phyloP scores from a whole-genome alignment of 2,888 invertebrate species.

The Aleiodes leptofemur region DNA sequence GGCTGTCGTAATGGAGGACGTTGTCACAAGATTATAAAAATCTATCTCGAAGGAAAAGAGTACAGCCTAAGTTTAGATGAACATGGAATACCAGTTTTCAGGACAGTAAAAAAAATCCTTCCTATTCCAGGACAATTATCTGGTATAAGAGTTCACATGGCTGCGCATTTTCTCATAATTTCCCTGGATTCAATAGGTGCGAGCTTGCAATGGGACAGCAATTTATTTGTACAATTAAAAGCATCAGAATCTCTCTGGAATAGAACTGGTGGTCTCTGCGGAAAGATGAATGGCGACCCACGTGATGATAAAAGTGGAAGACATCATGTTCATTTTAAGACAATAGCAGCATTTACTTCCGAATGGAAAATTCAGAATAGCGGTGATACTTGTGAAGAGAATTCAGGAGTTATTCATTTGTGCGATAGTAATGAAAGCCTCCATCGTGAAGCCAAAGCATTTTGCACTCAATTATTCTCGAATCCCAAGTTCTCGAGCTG shows the following conservation, averaged over 20 bases:
- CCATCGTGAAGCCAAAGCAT: constrained; percentile 77
- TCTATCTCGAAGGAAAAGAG: constrained; percentile 84
- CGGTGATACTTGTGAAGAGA: constrained; percentile 78
- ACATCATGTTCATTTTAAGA: constrained; percentile 76
- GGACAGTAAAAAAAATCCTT: constrained; percentile 71
- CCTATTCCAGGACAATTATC: constrained; percentile 85
- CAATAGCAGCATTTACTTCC: constrained; percentile 77
- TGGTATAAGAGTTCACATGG: constrained; percentile 84
- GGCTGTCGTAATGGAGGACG: constrained; percentile 76
- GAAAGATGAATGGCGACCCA: constrained; percentile 83
- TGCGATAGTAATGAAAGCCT: constrained; percentile 75
- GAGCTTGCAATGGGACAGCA: constrained; percentile 85
- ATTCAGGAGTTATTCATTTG: constrained; percentile 76
- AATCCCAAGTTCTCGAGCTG: constrained; percentile 83
- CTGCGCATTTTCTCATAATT: constrained; percentile 83
- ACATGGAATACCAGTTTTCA: constrained; percentile 55
- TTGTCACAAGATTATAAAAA: constrained; percentile 77
- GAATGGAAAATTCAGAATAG: constrained; percentile 80
- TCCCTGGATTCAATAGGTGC: constrained; percentile 82
- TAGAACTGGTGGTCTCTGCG: constrained; percentile 89
- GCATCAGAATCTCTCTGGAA: constrained; percentile 85
- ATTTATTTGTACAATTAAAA: constrained; percentile 79
- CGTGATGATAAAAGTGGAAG: constrained; percentile 82
- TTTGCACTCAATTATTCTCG: constrained; percentile 81
- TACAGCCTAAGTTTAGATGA: constrained; percentile 77